Conservation (phyloP, 2,113 vertebrate genomes). For the Psittacula cyanocephala region DNA sequence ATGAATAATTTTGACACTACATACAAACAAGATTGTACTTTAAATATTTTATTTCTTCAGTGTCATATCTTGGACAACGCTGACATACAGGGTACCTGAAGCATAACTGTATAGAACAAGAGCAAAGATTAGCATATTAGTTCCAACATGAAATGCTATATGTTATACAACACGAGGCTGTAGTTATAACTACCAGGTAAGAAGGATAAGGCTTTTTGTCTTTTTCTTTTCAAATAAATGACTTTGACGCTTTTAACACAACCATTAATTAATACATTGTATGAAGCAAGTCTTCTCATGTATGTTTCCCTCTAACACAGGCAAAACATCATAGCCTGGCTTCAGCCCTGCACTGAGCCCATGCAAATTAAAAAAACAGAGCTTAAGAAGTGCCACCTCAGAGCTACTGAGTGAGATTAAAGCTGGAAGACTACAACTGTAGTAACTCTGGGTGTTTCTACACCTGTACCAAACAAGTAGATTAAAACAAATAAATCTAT, state of each 20-base stretch:
- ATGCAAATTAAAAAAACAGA: background rate
- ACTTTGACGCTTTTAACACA: background rate
- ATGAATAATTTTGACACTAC: background rate
- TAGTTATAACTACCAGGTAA: background rate
- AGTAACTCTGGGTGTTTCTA: background rate
- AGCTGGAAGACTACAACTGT: background rate
- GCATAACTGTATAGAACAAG: background rate
- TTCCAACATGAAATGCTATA: background rate
- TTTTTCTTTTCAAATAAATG: background rate
- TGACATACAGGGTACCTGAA: background rate
- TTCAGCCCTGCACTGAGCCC: background rate
- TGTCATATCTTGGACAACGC: background rate
- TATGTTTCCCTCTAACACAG: background rate
- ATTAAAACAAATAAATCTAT: background rate
- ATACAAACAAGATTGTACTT: background rate
- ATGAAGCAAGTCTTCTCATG: background rate
- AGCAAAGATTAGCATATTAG: background rate
- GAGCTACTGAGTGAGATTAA: background rate
- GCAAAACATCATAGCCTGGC: background rate
- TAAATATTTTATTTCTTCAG: background rate
- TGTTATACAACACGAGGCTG: accelerated
- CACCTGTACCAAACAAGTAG: background rate
- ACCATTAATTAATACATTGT: background rate
- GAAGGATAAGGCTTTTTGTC: background rate
- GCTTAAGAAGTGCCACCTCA: background rate